Conservation (phyloP, 2,888 invertebrate genomes). For the Cephonodes hylas region DNA sequence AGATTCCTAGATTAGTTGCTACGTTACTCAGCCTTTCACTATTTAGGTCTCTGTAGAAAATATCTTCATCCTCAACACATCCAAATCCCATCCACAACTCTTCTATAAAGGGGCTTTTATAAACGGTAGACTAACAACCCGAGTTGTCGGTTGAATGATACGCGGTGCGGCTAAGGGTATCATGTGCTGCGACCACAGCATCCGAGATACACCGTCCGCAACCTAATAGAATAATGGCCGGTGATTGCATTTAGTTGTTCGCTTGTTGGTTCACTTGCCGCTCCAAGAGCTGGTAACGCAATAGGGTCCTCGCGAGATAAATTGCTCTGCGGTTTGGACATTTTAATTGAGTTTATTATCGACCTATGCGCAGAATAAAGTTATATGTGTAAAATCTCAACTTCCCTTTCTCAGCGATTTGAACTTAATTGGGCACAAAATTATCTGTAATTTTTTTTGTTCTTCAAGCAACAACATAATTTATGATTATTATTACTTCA, state of each 20-base stretch:
- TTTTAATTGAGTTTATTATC: too few species aligned
- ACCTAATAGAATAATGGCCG: neutral
- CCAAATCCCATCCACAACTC: neutral
- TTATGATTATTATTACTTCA: too few species aligned
- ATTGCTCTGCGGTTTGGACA: neutral
- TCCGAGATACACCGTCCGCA: neutral
- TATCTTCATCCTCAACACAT: neutral
- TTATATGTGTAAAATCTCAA: too few species aligned
- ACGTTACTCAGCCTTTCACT: too few species aligned
- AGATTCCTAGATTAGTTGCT: too few species aligned
- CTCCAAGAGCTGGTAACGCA: neutral
- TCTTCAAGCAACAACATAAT: too few species aligned
- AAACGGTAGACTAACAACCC: neutral
- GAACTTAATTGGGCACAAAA: too few species aligned
- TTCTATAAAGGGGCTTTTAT: neutral
- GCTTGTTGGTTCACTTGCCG: neutral
- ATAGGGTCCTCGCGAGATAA: neutral
- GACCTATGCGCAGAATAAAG: too few species aligned
- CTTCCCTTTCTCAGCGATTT: too few species aligned
- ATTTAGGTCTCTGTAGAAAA: too few species aligned
- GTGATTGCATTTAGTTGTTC: neutral
- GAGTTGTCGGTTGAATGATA: neutral
- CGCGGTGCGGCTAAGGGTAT: neutral
- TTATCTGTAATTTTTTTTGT: too few species aligned
- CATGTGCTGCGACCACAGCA: neutral